Conservation (phyloP, 2,888 invertebrate species). For the Coecobrya sp. region DNA sequence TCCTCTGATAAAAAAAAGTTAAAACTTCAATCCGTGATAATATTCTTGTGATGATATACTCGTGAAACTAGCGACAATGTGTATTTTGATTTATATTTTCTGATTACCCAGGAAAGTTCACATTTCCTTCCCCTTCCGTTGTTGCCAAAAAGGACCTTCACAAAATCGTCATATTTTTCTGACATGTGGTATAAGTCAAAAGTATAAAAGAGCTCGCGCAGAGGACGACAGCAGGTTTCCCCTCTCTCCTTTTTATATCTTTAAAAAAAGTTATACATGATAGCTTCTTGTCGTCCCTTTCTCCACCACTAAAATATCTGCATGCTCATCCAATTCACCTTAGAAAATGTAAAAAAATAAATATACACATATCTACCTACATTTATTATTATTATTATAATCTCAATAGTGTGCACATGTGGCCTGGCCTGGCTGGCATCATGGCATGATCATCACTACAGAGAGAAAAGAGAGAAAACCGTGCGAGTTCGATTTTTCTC, state of each 20-base stretch:
- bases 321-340: conserved; percentile 46
- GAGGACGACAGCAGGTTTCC: background rate
- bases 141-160: background rate
- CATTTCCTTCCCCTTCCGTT: conserved; percentile 11
- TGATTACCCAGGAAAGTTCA: conserved; percentile 23
- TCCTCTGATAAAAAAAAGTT: background rate
- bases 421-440: conserved; percentile 26
- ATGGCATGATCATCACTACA: background rate
- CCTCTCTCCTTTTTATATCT: background rate
- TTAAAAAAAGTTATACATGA: background rate
- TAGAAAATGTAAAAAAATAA: background rate
- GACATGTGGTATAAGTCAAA: background rate
- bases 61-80: background rate
- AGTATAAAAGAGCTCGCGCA: background rate
- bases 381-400: conserved; percentile 25
- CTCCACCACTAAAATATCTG: conserved; percentile 2
- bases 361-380: background rate
- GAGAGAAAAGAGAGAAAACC: background rate
- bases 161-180: background rate
- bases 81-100: conserved; percentile 52
- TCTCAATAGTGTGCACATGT: conserved; percentile 31
- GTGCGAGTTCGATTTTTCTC: conserved; percentile 46
- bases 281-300: conserved; percentile 6
- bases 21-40: background rate
- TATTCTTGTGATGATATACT: background rate